Evolutionary conservation across 35 echinoderm and acorn worm species (phyloP).

Genomic region (Anneissia japonica): DNA sequence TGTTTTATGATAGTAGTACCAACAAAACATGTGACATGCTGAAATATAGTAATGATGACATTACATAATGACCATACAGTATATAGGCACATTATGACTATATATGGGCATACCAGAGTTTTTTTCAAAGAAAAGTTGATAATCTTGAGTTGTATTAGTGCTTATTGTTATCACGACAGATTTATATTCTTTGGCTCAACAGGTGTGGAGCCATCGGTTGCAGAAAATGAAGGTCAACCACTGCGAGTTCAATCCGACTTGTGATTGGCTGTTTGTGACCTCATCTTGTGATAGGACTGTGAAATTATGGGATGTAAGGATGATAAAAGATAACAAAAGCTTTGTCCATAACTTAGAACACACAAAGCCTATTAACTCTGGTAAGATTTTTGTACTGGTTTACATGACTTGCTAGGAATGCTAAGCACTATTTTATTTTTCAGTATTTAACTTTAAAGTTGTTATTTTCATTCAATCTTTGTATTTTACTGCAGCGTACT

Average conservation of each 20-base stretch:
- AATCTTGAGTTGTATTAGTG: too few species aligned
- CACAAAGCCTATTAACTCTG: slow-evolving; percentile 65
- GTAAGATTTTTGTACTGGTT: neutral
- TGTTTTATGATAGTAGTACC: too few species aligned
- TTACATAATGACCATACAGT: too few species aligned
- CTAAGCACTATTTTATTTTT: neutral
- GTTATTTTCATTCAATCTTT: neutral
- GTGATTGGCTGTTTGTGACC: slow-evolving; percentile 58
- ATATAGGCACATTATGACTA: too few species aligned
- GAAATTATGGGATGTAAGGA: slow-evolving; percentile 65
- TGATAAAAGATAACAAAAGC: slow-evolving; percentile 34
- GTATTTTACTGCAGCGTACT: slow-evolving; percentile 41
- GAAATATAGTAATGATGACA: too few species aligned
- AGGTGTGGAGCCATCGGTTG: slow-evolving; percentile 46
- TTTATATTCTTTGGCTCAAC: neutral
- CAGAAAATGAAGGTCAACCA: slow-evolving; percentile 66
- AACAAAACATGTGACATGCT: too few species aligned
- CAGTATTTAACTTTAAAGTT: neutral
- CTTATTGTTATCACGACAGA: neutral
- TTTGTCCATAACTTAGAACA: slow-evolving; percentile 41
- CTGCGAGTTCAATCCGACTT: slow-evolving; percentile 55
- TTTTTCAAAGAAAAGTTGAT: too few species aligned
- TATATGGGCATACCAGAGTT: too few species aligned
- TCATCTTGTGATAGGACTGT: slow-evolving; percentile 54
- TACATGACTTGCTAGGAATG: too few species aligned